Conservation (phyloP, 2,113 vertebrate species). For the Microcebus lehilahytsara region DNA sequence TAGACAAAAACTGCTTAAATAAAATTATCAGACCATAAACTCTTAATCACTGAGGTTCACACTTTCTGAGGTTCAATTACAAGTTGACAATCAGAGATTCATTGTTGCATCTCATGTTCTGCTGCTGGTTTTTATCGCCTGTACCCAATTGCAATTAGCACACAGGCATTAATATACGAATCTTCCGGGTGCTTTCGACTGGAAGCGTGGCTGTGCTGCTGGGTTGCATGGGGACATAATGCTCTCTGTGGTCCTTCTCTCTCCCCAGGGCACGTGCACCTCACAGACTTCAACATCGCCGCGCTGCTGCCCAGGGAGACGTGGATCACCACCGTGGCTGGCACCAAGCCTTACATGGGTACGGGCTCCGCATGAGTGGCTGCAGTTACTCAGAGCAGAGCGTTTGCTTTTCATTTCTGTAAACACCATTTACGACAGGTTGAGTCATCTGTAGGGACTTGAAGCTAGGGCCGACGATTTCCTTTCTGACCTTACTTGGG, state of each 20-base stretch:
- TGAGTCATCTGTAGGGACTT: background rate
- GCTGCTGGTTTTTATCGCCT: background rate
- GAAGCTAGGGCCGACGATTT: background rate
- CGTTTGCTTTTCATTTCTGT: background rate
- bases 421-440: background rate
- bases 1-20: background rate
- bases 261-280: conserved; percentile 92
- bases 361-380: background rate
- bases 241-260: conserved; percentile 37
- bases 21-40: background rate
- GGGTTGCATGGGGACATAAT: background rate
- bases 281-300: conserved; percentile 98
- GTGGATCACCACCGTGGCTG: conserved; percentile 92
- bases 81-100: background rate
- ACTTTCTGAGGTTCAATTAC: background rate
- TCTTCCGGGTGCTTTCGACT: background rate
- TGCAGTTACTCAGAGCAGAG: background rate
- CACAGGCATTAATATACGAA: background rate
- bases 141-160: background rate
- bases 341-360: conserved; percentile 99
- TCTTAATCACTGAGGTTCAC: background rate
- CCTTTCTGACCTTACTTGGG: background rate
- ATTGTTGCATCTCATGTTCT: background rate
- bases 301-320: conserved; percentile 90
- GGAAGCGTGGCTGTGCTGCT: background rate